These are phyloP conservation scores for Caenorhabditis brenneri DNA, from an alignment of 1,140 invertebrate genomes.

Conservation along the genomic window DNA sequence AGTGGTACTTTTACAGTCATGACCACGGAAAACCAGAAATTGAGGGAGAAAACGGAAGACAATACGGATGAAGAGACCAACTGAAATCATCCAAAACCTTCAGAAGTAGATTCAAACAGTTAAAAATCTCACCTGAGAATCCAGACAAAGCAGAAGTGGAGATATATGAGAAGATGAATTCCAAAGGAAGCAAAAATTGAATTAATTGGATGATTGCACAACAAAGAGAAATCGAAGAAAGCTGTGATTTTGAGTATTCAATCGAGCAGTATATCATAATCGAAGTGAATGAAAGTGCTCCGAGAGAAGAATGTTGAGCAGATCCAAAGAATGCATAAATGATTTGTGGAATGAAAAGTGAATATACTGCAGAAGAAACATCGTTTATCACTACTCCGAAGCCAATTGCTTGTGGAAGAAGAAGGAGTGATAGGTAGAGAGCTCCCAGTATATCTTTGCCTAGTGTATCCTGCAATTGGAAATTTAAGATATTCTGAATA, in stretches of 20 bases:
- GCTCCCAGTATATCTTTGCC: slow-evolving; percentile 2
- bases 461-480: slow-evolving; percentile 1
- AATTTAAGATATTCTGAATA: not conserved
- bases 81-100: not conserved
- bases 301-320: slow-evolving; percentile 1
- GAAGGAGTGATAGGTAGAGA: not conserved
- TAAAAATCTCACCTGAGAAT: slow-evolving; percentile 1
- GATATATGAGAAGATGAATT: slow-evolving; percentile 27
- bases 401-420: slow-evolving; percentile 20
- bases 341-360: slow-evolving; percentile 31
- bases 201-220: slow-evolving; percentile 2
- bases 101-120: not conserved
- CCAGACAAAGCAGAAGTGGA: slow-evolving; percentile 9
- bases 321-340: slow-evolving; percentile 14
- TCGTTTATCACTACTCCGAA: slow-evolving; percentile 32
- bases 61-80: slow-evolving; percentile 9
- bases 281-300: not conserved
- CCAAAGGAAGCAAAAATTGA: not conserved
- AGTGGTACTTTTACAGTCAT: slow-evolving; percentile 24
- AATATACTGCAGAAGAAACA: not conserved
- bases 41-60: slow-evolving; percentile 12
- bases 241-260: not conserved
- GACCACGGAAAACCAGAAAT: slow-evolving; percentile 11
- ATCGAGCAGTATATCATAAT: slow-evolving; percentile 23
- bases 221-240: slow-evolving; percentile 18